Conservation (phyloP, 2,113 vertebrate genomes). For the Corynorhinus townsendii region DNA sequence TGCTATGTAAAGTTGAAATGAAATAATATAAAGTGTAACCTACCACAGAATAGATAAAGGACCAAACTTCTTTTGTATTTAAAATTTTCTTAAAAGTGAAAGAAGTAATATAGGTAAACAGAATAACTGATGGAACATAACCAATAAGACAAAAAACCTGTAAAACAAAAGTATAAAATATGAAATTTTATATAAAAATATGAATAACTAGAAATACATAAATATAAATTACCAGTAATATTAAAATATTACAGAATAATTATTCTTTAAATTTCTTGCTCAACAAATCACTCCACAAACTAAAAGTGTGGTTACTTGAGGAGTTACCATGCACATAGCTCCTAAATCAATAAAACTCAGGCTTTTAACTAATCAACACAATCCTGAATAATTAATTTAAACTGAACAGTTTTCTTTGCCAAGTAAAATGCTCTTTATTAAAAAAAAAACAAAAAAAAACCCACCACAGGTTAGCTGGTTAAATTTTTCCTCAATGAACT, state of each 20-base stretch:
- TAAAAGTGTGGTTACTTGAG: not conserved
- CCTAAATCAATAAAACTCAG: not conserved
- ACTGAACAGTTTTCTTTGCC: not conserved
- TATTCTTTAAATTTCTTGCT: slow-evolving; percentile 11
- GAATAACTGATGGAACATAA: slow-evolving; percentile 90
- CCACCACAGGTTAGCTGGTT: not conserved
- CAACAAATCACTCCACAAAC: not conserved
- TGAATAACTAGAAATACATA: not conserved
- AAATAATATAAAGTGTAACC: slow-evolving; percentile 63
- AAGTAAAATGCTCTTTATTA: slow-evolving; percentile 17
- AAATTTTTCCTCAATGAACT: not conserved
- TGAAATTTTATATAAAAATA: not conserved
- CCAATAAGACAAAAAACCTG: slow-evolving; percentile 92
- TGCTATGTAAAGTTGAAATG: accelerated
- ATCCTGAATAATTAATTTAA: not conserved
- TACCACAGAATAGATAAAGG: slow-evolving; percentile 95
- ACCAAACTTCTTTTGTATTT: slow-evolving; percentile 95
- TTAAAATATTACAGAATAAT: not conserved
- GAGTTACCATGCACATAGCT: not conserved
- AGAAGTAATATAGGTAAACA: slow-evolving; percentile 93
- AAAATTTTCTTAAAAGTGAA: slow-evolving; percentile 92
- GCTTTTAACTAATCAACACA: slow-evolving; percentile 6
- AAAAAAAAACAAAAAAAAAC: not conserved
- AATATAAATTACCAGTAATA: not conserved
- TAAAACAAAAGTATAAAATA: slow-evolving; percentile 30